These are phyloP conservation scores for Scarus forsteni DNA, from an alignment of 2,797 vertebrate species.

Conservation along the genomic window DNA sequence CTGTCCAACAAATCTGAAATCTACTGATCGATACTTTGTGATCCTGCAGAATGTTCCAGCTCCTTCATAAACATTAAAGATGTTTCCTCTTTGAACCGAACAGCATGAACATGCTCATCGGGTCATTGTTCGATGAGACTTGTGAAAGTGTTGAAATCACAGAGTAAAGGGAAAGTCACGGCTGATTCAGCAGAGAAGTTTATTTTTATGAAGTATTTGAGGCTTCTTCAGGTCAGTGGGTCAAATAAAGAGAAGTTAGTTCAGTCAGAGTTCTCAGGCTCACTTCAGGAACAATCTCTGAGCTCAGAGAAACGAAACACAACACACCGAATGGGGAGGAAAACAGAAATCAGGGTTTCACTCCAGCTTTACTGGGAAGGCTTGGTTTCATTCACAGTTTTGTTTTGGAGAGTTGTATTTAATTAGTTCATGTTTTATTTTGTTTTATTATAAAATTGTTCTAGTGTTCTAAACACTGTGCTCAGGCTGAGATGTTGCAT, in stretches of 20 bases:
- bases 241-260: slow-evolving; percentile 29
- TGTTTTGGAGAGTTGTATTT: too few relatives aligned
- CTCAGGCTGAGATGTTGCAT: too few relatives aligned
- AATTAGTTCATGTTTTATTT: too few relatives aligned
- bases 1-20: too few relatives aligned
- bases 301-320: slow-evolving; percentile 16
- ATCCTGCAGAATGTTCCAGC: too few relatives aligned
- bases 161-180: not conserved
- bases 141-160: not conserved
- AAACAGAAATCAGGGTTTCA: not conserved
- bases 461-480: too few relatives aligned
- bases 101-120: too few relatives aligned
- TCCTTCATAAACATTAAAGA: too few relatives aligned
- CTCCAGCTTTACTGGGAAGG: not conserved
- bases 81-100: too few relatives aligned
- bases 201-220: not conserved
- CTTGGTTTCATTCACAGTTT: not conserved
- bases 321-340: not conserved
- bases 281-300: not conserved
- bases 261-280: not conserved
- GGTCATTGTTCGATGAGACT: not conserved
- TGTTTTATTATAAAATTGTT: too few relatives aligned
- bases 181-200: slow-evolving; percentile 23
- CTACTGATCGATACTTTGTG: too few relatives aligned
- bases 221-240: slow-evolving; percentile 10